Evolutionary conservation across 2,113 vertebrate genomes (phyloP).

Genomic region (Solea senegalensis): DNA sequence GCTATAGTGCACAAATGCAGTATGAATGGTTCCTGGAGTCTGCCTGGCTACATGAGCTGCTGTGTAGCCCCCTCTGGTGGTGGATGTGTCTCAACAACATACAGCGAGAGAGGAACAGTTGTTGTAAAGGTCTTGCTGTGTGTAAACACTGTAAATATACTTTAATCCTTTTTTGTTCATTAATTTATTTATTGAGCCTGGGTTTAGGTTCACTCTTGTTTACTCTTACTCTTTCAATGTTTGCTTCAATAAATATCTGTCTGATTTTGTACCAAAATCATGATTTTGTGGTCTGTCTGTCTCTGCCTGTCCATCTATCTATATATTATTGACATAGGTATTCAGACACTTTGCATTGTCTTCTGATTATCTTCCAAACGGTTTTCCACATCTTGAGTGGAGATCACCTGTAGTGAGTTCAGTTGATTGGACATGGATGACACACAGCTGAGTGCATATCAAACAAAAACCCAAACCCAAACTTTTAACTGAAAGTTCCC

Average conservation of each 20-base stretch:
- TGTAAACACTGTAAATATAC: constrained; percentile 23
- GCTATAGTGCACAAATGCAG: background rate
- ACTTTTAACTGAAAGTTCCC: no score
- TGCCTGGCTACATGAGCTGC: constrained; percentile 1
- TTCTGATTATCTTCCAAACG: no score
- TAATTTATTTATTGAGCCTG: constrained; percentile 27
- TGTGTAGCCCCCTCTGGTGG: constrained; percentile 25
- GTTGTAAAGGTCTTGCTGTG: constrained; percentile 1
- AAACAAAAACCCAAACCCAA: no score
- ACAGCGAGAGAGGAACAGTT: background rate
- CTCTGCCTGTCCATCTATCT: background rate
- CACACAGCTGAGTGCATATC: no score
- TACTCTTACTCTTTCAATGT: no score
- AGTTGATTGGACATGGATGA: no score
- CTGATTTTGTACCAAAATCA: background rate
- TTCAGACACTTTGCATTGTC: no score
- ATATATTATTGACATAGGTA: background rate
- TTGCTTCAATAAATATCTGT: constrained; percentile 1
- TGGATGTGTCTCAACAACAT: background rate
- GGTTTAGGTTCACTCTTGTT: background rate
- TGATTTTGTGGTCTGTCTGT: background rate
- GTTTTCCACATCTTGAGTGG: no score
- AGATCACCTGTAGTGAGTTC: no score
- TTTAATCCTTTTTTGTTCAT: constrained; percentile 17
- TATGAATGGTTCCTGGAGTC: background rate